Conservation (phyloP, 2,888 invertebrate genomes). For the Lathronympha strigana region DNA sequence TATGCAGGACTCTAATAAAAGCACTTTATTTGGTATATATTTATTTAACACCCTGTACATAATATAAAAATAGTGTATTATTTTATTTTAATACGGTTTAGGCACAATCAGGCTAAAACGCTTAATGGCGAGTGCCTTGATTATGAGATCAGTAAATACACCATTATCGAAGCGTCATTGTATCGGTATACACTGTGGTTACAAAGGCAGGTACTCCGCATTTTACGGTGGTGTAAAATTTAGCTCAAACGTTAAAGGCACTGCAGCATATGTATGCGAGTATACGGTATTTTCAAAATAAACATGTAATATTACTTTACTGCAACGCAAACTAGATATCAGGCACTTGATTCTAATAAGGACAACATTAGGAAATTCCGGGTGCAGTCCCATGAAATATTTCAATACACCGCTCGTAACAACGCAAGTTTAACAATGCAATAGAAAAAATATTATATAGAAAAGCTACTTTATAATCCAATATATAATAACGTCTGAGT, state of each 20-base stretch:
- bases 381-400: not conserved
- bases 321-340: conserved; percentile 26
- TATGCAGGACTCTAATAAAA: conserved; percentile 70
- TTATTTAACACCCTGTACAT: conserved; percentile 80
- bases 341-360: conserved; percentile 35
- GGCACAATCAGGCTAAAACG: conserved; percentile 74
- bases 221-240: conserved; percentile 34
- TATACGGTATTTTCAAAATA: conserved; percentile 25
- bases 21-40: conserved; percentile 80
- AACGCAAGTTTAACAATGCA: conserved; percentile 21
- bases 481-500: conserved; percentile 55
- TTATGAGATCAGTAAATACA: conserved; percentile 75
- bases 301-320: conserved; percentile 7
- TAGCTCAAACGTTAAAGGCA: conserved; percentile 45
- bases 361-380: conserved; percentile 7
- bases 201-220: conserved; percentile 25
- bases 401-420: conserved; percentile 4
- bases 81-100: conserved; percentile 61
- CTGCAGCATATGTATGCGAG: conserved; percentile 38
- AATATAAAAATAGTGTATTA: conserved; percentile 77
- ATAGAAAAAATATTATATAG: conserved; percentile 34
- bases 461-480: conserved; percentile 22
- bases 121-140: conserved; percentile 65
- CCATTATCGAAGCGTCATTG: conserved; percentile 31
- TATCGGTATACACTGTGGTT: not conserved